phyloP scores from a whole-genome alignment of 2,888 invertebrate species.

The Shargacucullia verbasci region DNA sequence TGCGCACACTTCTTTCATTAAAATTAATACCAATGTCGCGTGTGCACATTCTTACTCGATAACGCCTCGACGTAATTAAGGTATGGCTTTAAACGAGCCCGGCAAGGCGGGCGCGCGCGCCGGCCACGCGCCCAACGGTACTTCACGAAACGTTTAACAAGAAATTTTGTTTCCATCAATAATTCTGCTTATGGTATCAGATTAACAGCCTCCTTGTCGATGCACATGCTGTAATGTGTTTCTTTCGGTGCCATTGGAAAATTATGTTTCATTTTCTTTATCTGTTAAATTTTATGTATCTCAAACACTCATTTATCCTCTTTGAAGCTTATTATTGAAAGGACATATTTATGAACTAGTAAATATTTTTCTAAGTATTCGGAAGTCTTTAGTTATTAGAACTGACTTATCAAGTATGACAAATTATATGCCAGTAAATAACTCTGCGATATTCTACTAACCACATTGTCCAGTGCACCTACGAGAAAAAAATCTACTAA shows the following conservation, averaged over 20 bases:
- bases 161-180: conserved; percentile 76
- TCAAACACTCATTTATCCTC: no score
- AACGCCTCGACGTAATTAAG: conserved; percentile 88
- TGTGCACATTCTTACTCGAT: conserved; percentile 89
- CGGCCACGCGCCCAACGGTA: conserved; percentile 81
- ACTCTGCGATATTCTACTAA: no score
- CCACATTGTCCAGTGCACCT: background rate
- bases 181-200: conserved; percentile 78
- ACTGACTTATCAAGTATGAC: no score
- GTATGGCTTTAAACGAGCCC: conserved; percentile 76
- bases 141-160: conserved; percentile 71
- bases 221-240: conserved; percentile 28
- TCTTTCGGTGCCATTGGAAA: conserved; percentile 3
- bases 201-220: conserved; percentile 61
- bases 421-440: no score
- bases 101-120: conserved; percentile 68
- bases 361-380: no score
- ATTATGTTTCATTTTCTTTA: conserved; percentile 1
- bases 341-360: no score
- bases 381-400: no score
- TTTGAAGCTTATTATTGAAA: no score
- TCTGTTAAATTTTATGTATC: no score
- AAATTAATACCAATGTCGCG: conserved; percentile 89
- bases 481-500: conserved; percentile 28
- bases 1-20: conserved; percentile 89